Conservation (phyloP, 2,113 vertebrate genomes). For the Penelope pileata region DNA sequence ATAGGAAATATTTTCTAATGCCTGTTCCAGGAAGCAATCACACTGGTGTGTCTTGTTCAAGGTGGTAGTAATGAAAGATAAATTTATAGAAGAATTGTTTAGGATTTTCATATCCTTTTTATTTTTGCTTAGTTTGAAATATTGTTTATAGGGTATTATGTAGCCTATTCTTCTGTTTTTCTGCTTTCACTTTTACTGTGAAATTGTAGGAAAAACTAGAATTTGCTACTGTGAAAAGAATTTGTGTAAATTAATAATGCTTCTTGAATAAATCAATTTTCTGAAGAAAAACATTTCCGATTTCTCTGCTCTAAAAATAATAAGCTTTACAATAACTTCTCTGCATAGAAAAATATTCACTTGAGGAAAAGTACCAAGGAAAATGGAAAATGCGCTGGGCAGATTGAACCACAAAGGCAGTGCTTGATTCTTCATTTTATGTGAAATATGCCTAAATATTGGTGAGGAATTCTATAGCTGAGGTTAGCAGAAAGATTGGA, state of each 20-base stretch:
- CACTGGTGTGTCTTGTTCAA: neutral
- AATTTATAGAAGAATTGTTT: neutral
- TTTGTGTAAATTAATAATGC: neutral
- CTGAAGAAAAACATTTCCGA: neutral
- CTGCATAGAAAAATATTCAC: neutral
- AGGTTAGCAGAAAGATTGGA: neutral
- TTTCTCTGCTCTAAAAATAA: neutral
- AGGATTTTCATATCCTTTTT: neutral
- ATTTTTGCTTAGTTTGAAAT: neutral
- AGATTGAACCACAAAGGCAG: neutral
- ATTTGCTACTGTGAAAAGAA: neutral
- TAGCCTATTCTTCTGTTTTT: neutral
- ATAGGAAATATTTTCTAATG: neutral
- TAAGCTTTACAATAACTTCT: neutral
- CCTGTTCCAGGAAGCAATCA: neutral
- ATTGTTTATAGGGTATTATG: accelerated
- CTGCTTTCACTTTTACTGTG: neutral
- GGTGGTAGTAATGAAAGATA: neutral
- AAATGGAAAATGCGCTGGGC: neutral
- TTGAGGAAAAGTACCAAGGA: neutral
- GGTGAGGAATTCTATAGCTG: neutral
- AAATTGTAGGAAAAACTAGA: neutral
- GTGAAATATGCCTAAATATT: neutral
- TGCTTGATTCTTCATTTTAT: neutral
- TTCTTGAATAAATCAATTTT: neutral